Percentiles rank a stretch among this genome's conserved stretches.
Conservation (phyloP, 2,888 invertebrate species). For the Volucella inanis region DNA sequence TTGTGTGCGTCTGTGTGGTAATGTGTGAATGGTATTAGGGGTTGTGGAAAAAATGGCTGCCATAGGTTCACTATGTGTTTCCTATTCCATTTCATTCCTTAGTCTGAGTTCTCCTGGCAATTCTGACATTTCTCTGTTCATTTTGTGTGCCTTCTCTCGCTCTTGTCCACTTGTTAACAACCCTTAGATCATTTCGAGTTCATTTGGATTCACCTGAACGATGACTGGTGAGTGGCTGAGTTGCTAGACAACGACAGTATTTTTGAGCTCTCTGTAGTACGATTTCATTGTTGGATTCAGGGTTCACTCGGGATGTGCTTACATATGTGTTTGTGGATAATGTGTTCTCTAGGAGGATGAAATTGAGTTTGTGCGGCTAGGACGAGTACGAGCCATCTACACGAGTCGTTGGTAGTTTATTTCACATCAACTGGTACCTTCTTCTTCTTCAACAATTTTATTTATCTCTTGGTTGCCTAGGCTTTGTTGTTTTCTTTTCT, state of each 20-base stretch:
- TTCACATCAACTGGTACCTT: conserved; percentile 54
- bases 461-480: conserved; percentile 28
- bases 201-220: conserved; percentile 32
- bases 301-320: conserved; percentile 46
- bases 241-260: conserved; percentile 51
- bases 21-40: background rate
- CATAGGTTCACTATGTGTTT: conserved; percentile 4
- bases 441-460: conserved; percentile 56
- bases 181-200: background rate
- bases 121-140: background rate
- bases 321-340: too few relatives aligned
- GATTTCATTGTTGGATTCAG: conserved; percentile 32
- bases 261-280: conserved; percentile 29
- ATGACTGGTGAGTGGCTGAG: conserved; percentile 36
- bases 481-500: background rate
- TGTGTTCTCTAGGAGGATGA: conserved; percentile 12
- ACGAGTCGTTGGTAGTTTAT: conserved; percentile 50
- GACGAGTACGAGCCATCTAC: background rate
- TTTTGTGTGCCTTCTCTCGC: background rate
- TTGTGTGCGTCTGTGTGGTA: background rate
- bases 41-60: conserved; percentile 69
- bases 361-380: conserved; percentile 25
- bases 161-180: background rate
- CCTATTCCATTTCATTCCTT: conserved; percentile 40
- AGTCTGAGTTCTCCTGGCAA: conserved; percentile 36